A percentile compares a stretch with the other conserved stretches of the same genome.
Evolutionary conservation across 2,797 vertebrate genomes (phyloP).

Genomic region (Australoheros facetus): DNA sequence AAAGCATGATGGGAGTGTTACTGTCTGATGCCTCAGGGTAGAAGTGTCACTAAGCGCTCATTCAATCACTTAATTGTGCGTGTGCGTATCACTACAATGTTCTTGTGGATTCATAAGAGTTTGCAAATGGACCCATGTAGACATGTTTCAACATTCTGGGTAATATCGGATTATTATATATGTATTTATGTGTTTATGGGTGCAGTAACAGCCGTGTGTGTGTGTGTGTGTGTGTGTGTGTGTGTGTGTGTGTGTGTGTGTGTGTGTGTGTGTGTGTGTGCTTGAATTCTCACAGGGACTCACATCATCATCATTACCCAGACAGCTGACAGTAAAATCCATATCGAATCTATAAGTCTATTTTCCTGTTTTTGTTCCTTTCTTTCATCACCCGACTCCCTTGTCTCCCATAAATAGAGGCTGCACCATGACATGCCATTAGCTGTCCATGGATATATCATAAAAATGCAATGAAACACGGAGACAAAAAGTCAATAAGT

Average conservation of each 20-base stretch:
- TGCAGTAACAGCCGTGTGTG: too few species aligned
- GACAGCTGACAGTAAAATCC: constrained; percentile 77
- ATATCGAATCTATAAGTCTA: constrained; percentile 74
- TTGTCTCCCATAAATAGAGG: constrained; percentile 67
- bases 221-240: background rate
- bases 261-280: background rate
- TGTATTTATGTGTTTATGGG: background rate
- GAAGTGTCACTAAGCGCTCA: constrained; percentile 29
- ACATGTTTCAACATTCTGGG: background rate
- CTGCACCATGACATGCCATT: constrained; percentile 67
- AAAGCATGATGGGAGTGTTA: constrained; percentile 45
- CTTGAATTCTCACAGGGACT: constrained; percentile 53
- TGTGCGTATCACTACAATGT: background rate
- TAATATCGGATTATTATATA: background rate
- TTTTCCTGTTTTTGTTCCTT: constrained; percentile 73
- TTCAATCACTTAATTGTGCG: constrained; percentile 34
- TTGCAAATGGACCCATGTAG: constrained; percentile 14
- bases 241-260: too few species aligned
- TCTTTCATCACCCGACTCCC: constrained; percentile 65
- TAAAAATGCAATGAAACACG: constrained; percentile 73
- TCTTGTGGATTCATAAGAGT: background rate
- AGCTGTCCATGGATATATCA: constrained; percentile 71
- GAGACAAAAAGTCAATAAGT: constrained; percentile 76
- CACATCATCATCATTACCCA: constrained; percentile 68
- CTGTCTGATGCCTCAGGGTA: constrained; percentile 46